phyloP scores from a whole-genome alignment of 53 echinoderm and acorn worm genomes.

The Holothuria scabra region DNA sequence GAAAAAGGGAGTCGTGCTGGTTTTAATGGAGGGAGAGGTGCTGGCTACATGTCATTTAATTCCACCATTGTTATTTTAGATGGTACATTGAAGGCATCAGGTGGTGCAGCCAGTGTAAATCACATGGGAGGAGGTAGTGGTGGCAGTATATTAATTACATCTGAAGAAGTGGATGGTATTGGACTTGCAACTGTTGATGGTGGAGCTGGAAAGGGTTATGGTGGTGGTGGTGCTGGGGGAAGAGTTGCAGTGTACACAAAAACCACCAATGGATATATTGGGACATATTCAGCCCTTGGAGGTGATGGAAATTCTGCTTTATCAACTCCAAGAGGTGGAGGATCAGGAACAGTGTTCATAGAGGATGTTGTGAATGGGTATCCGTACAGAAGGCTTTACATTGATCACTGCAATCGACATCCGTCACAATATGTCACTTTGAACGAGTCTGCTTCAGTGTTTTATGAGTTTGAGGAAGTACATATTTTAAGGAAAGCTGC shows the following conservation, averaged over 20 bases:
- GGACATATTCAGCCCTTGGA: slow-evolving; percentile 70
- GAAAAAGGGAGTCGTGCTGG: slow-evolving; percentile 80
- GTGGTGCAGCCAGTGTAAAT: slow-evolving; percentile 27
- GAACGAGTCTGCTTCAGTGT: slow-evolving; percentile 51
- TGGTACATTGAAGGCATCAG: slow-evolving; percentile 73
- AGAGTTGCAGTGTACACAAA: slow-evolving; percentile 85
- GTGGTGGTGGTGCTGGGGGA: slow-evolving; percentile 88
- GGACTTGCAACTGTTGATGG: slow-evolving; percentile 71
- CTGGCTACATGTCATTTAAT: slow-evolving; percentile 59
- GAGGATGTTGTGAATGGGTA: slow-evolving; percentile 72
- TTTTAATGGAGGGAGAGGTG: slow-evolving; percentile 69
- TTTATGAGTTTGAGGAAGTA: slow-evolving; percentile 87
- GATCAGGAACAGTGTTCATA: slow-evolving; percentile 79
- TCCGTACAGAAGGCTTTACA: slow-evolving; percentile 67
- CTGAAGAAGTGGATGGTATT: slow-evolving; percentile 70
- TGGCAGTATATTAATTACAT: slow-evolving; percentile 76
- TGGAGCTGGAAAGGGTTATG: slow-evolving; percentile 67
- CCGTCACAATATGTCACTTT: slow-evolving; percentile 81
- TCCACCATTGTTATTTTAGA: slow-evolving; percentile 70
- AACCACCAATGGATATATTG: slow-evolving; percentile 64
- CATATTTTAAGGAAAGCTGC: slow-evolving; percentile 76
- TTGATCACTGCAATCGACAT: slow-evolving; percentile 75
- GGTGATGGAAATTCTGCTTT: slow-evolving; percentile 58
- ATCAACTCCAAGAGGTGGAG: slow-evolving; percentile 72
- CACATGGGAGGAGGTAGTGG: slow-evolving; percentile 79